Conservation (phyloP, 30 jellyfish, hydroid and myxozoan genomes). For the Turritopsis dohrnii region DNA sequence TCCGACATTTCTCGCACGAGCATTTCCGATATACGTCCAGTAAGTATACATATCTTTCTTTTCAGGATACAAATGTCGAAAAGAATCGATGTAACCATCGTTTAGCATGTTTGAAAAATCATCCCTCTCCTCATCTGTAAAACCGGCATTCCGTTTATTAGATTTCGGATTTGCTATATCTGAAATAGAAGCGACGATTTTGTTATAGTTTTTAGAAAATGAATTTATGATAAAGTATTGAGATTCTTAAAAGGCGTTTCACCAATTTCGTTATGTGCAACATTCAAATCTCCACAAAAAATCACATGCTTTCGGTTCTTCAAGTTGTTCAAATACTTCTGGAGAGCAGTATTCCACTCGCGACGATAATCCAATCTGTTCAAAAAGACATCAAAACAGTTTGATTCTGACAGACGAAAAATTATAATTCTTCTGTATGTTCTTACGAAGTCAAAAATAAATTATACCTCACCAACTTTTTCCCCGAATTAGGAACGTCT, state of each 20-base stretch:
- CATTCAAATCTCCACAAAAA: conserved; percentile 96
- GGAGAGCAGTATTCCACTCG: conserved; percentile 79
- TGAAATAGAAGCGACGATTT: conserved; percentile 2
- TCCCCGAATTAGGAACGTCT: conserved; percentile 99
- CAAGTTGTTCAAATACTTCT: conserved; percentile 43
- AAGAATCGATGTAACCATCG: conserved; percentile 78
- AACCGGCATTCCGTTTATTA: conserved; percentile 89
- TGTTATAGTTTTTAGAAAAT: neutral
- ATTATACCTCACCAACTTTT: conserved; percentile 75
- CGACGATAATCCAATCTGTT: conserved; percentile 79
- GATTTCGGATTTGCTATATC: conserved; percentile 96
- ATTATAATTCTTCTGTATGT: too few relatives aligned
- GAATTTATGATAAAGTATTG: neutral
- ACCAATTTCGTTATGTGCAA: conserved; percentile 98
- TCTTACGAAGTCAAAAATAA: neutral
- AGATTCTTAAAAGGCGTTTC: neutral
- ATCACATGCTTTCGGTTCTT: conserved; percentile 80
- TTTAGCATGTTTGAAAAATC: conserved; percentile 73
- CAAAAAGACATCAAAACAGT: neutral
- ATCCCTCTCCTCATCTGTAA: conserved; percentile 87
- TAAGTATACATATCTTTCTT: conserved; percentile 60
- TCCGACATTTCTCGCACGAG: conserved; percentile 85
- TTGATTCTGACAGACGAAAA: neutral
- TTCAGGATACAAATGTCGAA: conserved; percentile 75
- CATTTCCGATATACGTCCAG: conserved; percentile 95